A percentile compares a stretch with the other conserved stretches of the same genome.
Conservation (phyloP, 1,140 invertebrate species). For the roundworm (Caenorhabditis elegans) region WBcel235 BX284606.5:10831501-10832000, state of each 20-base stretch:
- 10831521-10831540: too few relatives aligned
- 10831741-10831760: not conserved
- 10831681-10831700: conserved; percentile 5
- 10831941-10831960: not conserved
- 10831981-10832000: not conserved
- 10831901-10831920: conserved; percentile 7
- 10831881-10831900: not conserved
- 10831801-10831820: too few relatives aligned
- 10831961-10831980: not conserved
- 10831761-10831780: too few relatives aligned
- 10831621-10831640: conserved; percentile 65
- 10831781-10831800: too few relatives aligned
- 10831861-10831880: not conserved
- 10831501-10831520: too few relatives aligned
- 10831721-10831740: not conserved
- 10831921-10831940: conserved; percentile 22
- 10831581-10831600: conserved; percentile 55
- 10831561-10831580: conserved; percentile 39
- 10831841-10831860: too few relatives aligned
- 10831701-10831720: not conserved
- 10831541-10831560: too few relatives aligned
- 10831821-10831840: too few relatives aligned
- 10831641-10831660: conserved; percentile 65
- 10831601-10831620: conserved; percentile 65
- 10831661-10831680: conserved; percentile 61